Conservation (phyloP, 2,888 invertebrate species). For the Spatulosminthurus flaviceps region DNA sequence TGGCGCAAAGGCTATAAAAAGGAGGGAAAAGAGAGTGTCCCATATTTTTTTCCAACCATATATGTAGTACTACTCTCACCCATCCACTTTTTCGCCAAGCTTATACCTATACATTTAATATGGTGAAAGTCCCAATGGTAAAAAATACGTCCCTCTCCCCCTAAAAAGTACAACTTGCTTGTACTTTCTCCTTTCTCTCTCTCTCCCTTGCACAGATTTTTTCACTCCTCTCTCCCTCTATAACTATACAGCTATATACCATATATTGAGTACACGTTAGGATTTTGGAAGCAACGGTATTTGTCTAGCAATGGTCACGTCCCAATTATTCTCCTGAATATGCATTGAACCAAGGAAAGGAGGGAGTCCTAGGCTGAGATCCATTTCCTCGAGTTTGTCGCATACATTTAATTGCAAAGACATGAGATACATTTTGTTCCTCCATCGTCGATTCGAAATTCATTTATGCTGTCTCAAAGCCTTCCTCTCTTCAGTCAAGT, state of each 20-base stretch:
- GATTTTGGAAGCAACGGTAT: too few relatives aligned
- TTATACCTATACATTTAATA: background rate
- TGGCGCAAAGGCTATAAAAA: constrained; percentile 26
- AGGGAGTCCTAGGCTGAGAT: background rate
- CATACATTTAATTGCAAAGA: constrained; percentile 37
- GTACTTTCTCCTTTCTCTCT: background rate
- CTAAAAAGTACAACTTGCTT: too few relatives aligned
- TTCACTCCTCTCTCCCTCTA: constrained; percentile 9
- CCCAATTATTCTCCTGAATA: constrained; percentile 23
- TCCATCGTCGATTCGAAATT: constrained; percentile 1
- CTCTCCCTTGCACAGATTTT: background rate
- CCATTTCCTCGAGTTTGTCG: constrained; percentile 15
- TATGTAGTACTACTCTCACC: constrained; percentile 29
- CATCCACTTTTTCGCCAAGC: constrained; percentile 1
- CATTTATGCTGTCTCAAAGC: background rate
- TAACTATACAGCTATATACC: background rate
- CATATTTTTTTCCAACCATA: constrained; percentile 33
- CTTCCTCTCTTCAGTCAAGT: too few relatives aligned
- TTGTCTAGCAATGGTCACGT: constrained; percentile 25
- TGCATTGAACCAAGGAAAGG: too few relatives aligned
- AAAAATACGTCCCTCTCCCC: too few relatives aligned
- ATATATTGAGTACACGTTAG: too few relatives aligned
- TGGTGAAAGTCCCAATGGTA: background rate
- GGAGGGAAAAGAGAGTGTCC: constrained; percentile 34
- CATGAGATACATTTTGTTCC: constrained; percentile 18